Evolutionary conservation across 2,797 vertebrate genomes (phyloP).

Genomic region (Rhyacichthys aspro): DNA sequence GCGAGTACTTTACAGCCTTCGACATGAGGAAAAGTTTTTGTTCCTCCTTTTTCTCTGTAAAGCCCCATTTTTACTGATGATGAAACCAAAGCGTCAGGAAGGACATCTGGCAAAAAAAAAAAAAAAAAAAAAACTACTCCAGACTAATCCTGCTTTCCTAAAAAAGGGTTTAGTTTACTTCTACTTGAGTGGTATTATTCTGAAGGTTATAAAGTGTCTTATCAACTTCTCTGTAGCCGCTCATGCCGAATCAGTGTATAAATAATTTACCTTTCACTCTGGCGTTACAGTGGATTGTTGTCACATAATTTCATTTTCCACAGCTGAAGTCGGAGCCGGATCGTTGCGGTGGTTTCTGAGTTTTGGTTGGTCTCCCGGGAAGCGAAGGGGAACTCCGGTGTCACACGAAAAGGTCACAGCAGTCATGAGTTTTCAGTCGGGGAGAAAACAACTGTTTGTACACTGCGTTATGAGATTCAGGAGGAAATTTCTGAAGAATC

Average conservation of each 20-base stretch:
- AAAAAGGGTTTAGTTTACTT: too few relatives aligned
- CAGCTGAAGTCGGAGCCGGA: background rate
- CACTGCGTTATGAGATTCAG: background rate
- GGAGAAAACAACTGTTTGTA: background rate
- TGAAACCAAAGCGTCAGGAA: too few relatives aligned
- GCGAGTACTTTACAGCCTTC: too few relatives aligned
- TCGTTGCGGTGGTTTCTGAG: background rate
- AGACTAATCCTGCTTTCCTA: too few relatives aligned
- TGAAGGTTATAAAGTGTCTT: too few relatives aligned
- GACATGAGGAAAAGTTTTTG: too few relatives aligned
- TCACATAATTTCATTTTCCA: conserved; percentile 8
- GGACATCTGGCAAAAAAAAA: too few relatives aligned
- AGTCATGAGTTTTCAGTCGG: conserved; percentile 14
- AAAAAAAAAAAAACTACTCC: too few relatives aligned
- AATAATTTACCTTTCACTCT: background rate
- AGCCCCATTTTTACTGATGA: too few relatives aligned
- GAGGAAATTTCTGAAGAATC: background rate
- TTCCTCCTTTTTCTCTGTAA: too few relatives aligned
- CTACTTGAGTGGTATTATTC: too few relatives aligned
- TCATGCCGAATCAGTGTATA: background rate
- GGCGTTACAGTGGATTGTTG: background rate
- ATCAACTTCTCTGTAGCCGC: too few relatives aligned
- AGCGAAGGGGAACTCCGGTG: conserved; percentile 12
- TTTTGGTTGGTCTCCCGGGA: conserved; percentile 1
- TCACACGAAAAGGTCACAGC: conserved; percentile 8